Conservation (phyloP, 1,140 invertebrate species). For the Sycophaga agraensis region DNA sequence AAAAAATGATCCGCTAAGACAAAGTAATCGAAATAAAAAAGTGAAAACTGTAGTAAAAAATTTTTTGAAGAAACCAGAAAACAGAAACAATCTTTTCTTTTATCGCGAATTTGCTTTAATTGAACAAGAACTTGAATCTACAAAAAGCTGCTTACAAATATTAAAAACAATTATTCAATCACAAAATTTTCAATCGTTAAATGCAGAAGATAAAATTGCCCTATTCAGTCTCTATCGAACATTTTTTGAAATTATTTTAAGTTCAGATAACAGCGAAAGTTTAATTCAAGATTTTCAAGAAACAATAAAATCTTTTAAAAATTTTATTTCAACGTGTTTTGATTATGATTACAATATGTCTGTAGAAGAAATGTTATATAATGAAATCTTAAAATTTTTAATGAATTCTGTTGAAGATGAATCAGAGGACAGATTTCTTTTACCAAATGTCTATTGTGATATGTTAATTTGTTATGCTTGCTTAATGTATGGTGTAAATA, state of each 20-base stretch:
- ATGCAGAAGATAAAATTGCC: constrained; percentile 42
- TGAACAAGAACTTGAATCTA: constrained; percentile 59
- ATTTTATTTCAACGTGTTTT: not conserved
- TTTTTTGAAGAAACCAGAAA: constrained; percentile 58
- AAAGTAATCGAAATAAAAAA: constrained; percentile 49
- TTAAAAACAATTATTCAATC: constrained; percentile 55
- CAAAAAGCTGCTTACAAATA: constrained; percentile 53
- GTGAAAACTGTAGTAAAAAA: constrained; percentile 59
- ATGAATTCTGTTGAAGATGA: constrained; percentile 13
- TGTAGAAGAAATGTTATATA: constrained; percentile 21
- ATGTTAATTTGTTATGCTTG: constrained; percentile 61
- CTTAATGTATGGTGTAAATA: constrained; percentile 52
- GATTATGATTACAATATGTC: constrained; percentile 8
- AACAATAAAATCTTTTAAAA: not conserved
- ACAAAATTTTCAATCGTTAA: constrained; percentile 35
- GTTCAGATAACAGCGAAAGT: constrained; percentile 32
- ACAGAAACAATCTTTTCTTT: constrained; percentile 61
- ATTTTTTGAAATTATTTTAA: constrained; percentile 52
- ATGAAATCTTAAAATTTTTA: constrained; percentile 23
- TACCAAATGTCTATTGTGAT: constrained; percentile 59
- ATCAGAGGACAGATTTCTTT: constrained; percentile 48
- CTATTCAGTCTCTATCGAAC: constrained; percentile 54
- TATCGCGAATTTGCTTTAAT: constrained; percentile 67
- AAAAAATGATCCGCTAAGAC: constrained; percentile 52
- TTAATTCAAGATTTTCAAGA: not conserved